Conservation (phyloP, 2,888 invertebrate species). For the Leucoptera coffeella region DNA sequence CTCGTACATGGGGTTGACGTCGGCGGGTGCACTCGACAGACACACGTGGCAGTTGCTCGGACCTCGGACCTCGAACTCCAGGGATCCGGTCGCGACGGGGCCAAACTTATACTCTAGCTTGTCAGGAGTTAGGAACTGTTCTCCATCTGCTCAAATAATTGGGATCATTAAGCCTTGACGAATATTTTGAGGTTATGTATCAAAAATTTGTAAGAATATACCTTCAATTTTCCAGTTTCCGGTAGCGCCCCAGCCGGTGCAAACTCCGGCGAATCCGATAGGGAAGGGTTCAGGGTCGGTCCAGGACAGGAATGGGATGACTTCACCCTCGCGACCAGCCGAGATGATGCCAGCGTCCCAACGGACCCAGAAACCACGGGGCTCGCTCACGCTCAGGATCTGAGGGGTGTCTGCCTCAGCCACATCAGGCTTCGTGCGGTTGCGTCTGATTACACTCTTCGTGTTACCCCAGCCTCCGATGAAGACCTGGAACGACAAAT, state of each 20-base stretch:
- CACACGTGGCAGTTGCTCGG: slow-evolving; percentile 61
- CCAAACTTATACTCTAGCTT: slow-evolving; percentile 55
- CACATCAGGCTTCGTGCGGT: slow-evolving; percentile 69
- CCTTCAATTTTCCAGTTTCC: slow-evolving; percentile 81
- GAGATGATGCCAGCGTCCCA: slow-evolving; percentile 65
- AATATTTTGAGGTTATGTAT: background rate
- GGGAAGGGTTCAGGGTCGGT: slow-evolving; percentile 65
- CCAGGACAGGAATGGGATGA: slow-evolving; percentile 67
- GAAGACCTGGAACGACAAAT: slow-evolving; percentile 65
- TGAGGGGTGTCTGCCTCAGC: slow-evolving; percentile 65
- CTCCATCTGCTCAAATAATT: slow-evolving; percentile 45
- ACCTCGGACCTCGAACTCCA: slow-evolving; percentile 54
- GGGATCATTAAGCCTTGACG: slow-evolving; percentile 33
- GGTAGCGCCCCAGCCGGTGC: slow-evolving; percentile 81
- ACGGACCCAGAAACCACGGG: slow-evolving; percentile 79
- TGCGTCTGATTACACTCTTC: slow-evolving; percentile 77
- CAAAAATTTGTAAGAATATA: slow-evolving; percentile 15
- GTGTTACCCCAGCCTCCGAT: slow-evolving; percentile 85
- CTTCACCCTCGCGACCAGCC: slow-evolving; percentile 68
- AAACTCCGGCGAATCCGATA: slow-evolving; percentile 70
- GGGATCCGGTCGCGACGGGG: slow-evolving; percentile 43
- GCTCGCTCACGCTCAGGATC: slow-evolving; percentile 66
- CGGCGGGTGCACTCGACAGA: slow-evolving; percentile 45
- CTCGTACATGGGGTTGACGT: slow-evolving; percentile 60
- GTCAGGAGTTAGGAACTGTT: slow-evolving; percentile 49